phyloP scores from a whole-genome alignment of 2,113 vertebrate genomes.

The Platysteira castanea region DNA sequence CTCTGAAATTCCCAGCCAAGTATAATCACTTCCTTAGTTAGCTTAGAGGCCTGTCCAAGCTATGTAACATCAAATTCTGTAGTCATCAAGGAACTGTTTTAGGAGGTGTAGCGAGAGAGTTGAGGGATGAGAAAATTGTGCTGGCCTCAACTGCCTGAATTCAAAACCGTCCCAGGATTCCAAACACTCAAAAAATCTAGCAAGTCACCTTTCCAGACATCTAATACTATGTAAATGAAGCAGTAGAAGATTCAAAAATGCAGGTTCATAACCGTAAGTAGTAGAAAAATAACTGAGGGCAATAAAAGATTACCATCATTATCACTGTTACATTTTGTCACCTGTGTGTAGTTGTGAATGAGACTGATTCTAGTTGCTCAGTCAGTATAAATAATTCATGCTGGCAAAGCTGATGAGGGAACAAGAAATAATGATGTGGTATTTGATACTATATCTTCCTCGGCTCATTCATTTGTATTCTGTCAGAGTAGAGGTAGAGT shows the following conservation, averaged over 20 bases:
- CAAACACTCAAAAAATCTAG: background rate
- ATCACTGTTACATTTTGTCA: slow-evolving; percentile 5
- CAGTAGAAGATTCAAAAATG: background rate
- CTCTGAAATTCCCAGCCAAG: background rate
- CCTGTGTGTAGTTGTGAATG: background rate
- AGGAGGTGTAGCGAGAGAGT: background rate
- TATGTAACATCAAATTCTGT: background rate
- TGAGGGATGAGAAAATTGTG: background rate
- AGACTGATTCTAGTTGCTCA: background rate
- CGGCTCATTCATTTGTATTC: slow-evolving; percentile 16
- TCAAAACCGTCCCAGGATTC: background rate
- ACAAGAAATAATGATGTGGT: background rate
- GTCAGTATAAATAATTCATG: slow-evolving; percentile 45
- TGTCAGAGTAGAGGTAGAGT: background rate
- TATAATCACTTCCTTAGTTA: background rate
- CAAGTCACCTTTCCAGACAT: background rate
- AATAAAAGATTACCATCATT: background rate
- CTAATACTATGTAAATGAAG: background rate
- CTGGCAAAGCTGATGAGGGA: slow-evolving; percentile 6
- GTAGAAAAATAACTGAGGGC: background rate
- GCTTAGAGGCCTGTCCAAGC: background rate
- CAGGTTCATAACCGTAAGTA: background rate
- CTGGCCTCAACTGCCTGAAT: background rate
- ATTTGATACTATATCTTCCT: background rate
- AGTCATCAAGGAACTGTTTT: background rate